phyloP scores from a whole-genome alignment of 1,140 invertebrate genomes.

The Orussus abietinus region DNA sequence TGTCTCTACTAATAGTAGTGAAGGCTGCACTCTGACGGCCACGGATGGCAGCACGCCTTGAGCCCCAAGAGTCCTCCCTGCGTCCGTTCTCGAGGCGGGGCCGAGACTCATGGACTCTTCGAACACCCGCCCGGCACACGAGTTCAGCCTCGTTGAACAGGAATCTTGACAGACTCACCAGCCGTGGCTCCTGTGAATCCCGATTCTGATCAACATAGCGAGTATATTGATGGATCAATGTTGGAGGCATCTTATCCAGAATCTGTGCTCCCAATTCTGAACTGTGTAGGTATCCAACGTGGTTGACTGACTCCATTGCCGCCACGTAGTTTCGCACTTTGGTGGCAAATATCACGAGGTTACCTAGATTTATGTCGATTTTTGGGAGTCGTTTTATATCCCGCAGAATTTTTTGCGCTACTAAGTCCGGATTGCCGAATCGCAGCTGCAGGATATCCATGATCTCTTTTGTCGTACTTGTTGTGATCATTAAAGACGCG shows the following conservation, averaged over 20 bases:
- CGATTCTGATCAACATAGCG: not conserved
- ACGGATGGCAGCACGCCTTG: not conserved
- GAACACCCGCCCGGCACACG: slow-evolving; percentile 13
- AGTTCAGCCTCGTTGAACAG: slow-evolving; percentile 14
- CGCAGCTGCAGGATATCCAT: slow-evolving; percentile 8
- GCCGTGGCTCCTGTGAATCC: slow-evolving; percentile 5
- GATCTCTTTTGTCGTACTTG: not conserved
- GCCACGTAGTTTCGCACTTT: slow-evolving; percentile 17
- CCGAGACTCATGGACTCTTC: not conserved
- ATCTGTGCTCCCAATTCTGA: slow-evolving; percentile 15
- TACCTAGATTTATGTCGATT: not conserved
- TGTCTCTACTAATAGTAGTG: not conserved
- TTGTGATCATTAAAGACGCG: slow-evolving; percentile 10
- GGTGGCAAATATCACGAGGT: slow-evolving; percentile 14
- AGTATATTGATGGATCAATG: slow-evolving; percentile 14
- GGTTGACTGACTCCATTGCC: slow-evolving; percentile 15
- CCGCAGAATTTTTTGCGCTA: slow-evolving; percentile 1
- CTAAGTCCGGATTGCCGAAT: slow-evolving; percentile 10
- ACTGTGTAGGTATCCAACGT: slow-evolving; percentile 17
- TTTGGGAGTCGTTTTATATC: slow-evolving; percentile 11
- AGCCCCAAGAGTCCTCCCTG: not conserved
- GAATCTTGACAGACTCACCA: slow-evolving; percentile 9
- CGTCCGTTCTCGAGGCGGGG: not conserved
- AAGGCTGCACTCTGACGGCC: too few species aligned
- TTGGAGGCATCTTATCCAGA: slow-evolving; percentile 9